These are phyloP conservation scores for Tanytarsus gracilentus DNA, from an alignment of 2,888 invertebrate genomes.

Conservation along the genomic window DNA sequence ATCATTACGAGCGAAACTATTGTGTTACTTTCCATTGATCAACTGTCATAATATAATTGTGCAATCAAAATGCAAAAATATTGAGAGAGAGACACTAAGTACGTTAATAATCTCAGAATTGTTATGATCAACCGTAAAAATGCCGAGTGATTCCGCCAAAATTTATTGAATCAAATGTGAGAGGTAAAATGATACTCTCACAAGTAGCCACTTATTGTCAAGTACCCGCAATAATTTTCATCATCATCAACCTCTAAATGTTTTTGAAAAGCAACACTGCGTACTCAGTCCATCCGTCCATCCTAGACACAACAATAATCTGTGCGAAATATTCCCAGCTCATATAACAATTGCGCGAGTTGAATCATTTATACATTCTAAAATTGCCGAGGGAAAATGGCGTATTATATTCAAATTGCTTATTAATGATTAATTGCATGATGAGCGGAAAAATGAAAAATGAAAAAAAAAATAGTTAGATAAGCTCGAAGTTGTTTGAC, in stretches of 20 bases:
- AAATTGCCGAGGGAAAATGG: background rate
- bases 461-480: background rate
- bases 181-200: too few relatives aligned
- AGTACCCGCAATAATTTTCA: slow-evolving; percentile 38
- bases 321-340: slow-evolving; percentile 2
- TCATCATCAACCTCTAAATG: slow-evolving; percentile 42
- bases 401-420: slow-evolving; percentile 6
- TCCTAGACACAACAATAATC: too few relatives aligned
- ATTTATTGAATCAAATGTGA: too few relatives aligned
- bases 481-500: too few relatives aligned
- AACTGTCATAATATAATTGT: too few relatives aligned
- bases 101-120: too few relatives aligned
- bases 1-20: too few relatives aligned
- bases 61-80: too few relatives aligned
- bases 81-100: too few relatives aligned
- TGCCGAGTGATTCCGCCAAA: background rate
- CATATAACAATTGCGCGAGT: background rate
- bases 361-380: background rate
- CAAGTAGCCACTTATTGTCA: slow-evolving; percentile 40
- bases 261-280: slow-evolving; percentile 41
- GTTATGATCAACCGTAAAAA: too few relatives aligned
- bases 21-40: too few relatives aligned
- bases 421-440: slow-evolving; percentile 1
- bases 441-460: background rate
- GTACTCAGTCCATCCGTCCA: too few relatives aligned